Evolutionary conservation across 2,888 invertebrate genomes (phyloP).

Genomic region (Rotaria macrura): DNA sequence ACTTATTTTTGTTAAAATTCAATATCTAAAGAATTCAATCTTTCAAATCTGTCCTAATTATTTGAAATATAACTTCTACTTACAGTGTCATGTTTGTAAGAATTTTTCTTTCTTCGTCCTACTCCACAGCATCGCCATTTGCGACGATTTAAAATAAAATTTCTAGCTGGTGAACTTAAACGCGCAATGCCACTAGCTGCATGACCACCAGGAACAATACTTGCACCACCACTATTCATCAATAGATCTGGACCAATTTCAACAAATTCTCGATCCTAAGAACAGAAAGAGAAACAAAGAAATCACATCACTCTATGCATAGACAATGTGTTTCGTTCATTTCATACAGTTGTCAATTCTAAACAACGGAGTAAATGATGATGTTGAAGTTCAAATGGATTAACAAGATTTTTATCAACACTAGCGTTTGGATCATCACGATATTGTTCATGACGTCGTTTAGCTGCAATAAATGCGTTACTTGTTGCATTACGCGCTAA

Average conservation of each 20-base stretch:
- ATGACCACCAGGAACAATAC: neutral
- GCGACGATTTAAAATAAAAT: neutral
- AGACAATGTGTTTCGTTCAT: no score
- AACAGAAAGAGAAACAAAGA: neutral
- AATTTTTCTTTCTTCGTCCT: neutral
- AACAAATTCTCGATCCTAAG: constrained; percentile 7
- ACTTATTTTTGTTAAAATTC: no score
- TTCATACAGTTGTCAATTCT: constrained; percentile 29
- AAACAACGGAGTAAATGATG: constrained; percentile 33
- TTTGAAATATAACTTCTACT: neutral
- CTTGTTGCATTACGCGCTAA: constrained; percentile 28
- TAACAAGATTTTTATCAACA: neutral
- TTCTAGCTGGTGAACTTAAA: neutral
- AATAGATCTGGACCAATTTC: constrained; percentile 1
- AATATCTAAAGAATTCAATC: no score
- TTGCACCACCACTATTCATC: neutral
- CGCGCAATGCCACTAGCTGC: neutral
- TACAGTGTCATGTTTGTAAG: neutral
- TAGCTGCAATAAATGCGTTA: constrained; percentile 32
- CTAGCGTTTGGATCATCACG: neutral
- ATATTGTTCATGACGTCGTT: constrained; percentile 26
- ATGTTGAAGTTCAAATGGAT: constrained; percentile 33
- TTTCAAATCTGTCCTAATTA: no score
- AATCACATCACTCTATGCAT: no score
- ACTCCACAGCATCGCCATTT: constrained; percentile 4